Evolutionary conservation across 2,888 invertebrate species (phyloP), one percentile per base, ranked within the genome.

Genomic region (Bimastos eiseni): DNA sequence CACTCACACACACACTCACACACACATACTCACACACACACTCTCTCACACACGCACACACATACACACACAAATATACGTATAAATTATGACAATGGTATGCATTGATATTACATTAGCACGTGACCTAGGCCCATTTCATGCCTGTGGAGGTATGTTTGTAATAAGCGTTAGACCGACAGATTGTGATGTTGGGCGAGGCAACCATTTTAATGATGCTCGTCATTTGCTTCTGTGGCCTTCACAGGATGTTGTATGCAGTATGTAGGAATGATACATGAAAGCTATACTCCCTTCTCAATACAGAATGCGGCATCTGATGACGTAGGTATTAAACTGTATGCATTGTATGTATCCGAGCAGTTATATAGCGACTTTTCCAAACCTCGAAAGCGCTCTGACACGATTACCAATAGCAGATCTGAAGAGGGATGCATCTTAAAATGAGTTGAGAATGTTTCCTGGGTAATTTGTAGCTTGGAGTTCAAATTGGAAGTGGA

Each of bases 171-270:
- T 70, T 8, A 30, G 30, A 70, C 30, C 70, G 24, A 24, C 24
- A 49, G 70, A 70, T 70, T 70, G n/a, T 70, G n/a, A 70, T 70
- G 49, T 49, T 49, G 70, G n/a, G 70, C n/a, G 70, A 70, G 70
- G 70, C 70, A 30, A 4, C 70, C 13, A n/a, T 49, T 70, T n/a
- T 70, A n/a, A 30, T 70, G 70, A 70, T 70, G n/a, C 70, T n/a
- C 11, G 30, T 70, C n/a, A n/a, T 0, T 30, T 55, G 5, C 55
- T 55, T 24, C 55, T 19, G 44, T 49, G n/a, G 70, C 70, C n/a
- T 70, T 70, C 30, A n/a, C 30, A n/a, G 70, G n/a, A n/a, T 70
- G 30, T 11, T 55, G 55, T 55, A 55, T 55, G 11, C 30, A 30
- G 17, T 44, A 17, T 49, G 24, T 24, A 21, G 19, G 4, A 1